Percentiles rank a stretch among this genome's conserved stretches.
Conservation (phyloP, 2,888 invertebrate species). For the Hecatera dysodea region DNA sequence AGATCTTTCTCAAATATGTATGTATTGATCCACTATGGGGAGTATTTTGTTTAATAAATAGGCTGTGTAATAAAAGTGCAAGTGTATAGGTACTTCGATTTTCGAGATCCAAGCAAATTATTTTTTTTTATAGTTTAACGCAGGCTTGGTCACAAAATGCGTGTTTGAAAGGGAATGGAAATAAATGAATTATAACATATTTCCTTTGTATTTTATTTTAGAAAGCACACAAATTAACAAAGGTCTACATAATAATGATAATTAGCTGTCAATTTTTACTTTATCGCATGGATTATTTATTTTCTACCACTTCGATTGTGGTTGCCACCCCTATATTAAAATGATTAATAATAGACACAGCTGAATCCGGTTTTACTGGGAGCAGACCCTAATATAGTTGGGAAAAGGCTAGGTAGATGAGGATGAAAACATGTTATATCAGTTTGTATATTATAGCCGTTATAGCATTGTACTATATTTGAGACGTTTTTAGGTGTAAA, state of each 20-base stretch:
- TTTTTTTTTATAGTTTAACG: background rate
- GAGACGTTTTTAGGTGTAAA: no score
- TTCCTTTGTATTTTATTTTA: constrained; percentile 33
- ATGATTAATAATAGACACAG: no score
- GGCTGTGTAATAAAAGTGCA: constrained; percentile 34
- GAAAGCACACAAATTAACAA: constrained; percentile 2
- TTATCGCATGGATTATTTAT: background rate
- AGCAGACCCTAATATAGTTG: no score
- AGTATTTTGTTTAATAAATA: constrained; percentile 10
- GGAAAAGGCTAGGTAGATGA: no score
- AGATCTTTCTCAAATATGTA: no score
- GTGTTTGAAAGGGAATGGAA: constrained; percentile 33
- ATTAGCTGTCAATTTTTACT: no score
- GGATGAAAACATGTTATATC: no score
- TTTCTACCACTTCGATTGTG: background rate
- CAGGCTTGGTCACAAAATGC: background rate
- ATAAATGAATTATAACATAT: constrained; percentile 34
- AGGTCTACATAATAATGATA: background rate
- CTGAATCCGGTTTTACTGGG: no score
- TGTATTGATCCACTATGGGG: background rate
- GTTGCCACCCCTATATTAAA: background rate
- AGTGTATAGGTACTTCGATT: background rate
- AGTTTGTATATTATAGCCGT: no score
- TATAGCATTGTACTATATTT: background rate
- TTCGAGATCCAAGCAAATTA: background rate